Base-by-base conservation (phyloP, 2,113 vertebrate genomes). In the Lepus timidus region DNA sequence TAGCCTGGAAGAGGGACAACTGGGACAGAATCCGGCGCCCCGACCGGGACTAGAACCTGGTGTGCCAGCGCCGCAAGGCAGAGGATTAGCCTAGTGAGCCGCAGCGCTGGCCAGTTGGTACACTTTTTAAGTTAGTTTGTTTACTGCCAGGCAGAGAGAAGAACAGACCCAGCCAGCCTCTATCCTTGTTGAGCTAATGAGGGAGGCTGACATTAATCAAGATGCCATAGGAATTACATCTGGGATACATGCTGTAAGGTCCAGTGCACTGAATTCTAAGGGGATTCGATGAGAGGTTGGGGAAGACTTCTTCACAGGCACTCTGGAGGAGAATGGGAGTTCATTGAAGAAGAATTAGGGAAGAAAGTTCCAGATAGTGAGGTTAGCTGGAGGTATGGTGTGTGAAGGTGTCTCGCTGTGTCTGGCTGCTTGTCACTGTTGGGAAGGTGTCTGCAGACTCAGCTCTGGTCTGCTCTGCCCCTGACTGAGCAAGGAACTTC, bases 101-200 rank as follows among this genome's bases (percentile, higher is more conserved):
- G 33, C 10, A 88, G 4, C 88, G 71, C 25, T 2, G 33, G 55
- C 17, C 12, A 58, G 55, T 58, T 16, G 19, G 55, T 58, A 5
- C 55, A 58, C 19, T 9, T 75, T 89, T 36, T 44, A 62, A 68
- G 65, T 90, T 52, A 88, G 4, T 75, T 88, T 20, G 16, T 65
- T 94, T 79, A 70, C 71, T 95, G 80, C 86, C 70, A 80, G 88
- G 71, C 44, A 3, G 33, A 71, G 70, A 55, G 81, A 39, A 84
- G 44, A 65, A 70, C 86, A 70, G 33, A 27, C n/a, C 12, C 14
- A 19, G 19, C 17, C 14, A 16, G 70, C 33, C 29, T 39, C 62
- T 73, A 61, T 79, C 51, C 73, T 95, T 79, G 23, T 1, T 67
- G 55, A 49, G 83, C 80, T 64, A 19, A 62, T 27, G 36, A 82